phyloP scores from a whole-genome alignment of 2,797 vertebrate species.

The Cichlasoma orientale region DNA sequence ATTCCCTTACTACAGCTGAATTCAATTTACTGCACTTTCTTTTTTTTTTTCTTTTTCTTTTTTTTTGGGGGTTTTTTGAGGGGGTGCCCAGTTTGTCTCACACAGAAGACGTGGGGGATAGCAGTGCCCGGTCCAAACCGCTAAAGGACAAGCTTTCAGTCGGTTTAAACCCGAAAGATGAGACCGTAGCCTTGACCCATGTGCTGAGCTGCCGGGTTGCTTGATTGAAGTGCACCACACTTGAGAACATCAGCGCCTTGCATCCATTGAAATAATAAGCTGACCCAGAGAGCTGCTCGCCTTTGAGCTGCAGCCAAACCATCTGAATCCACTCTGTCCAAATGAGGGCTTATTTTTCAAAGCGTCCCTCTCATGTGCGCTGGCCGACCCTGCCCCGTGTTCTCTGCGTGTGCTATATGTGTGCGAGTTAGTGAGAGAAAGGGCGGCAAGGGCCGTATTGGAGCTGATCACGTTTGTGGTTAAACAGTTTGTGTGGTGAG shows the following conservation, averaged over 20 bases:
- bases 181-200: slow-evolving; percentile 72
- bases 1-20: slow-evolving; percentile 76
- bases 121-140: slow-evolving; percentile 34
- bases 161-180: slow-evolving; percentile 48
- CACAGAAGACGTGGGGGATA: slow-evolving; percentile 9
- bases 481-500: slow-evolving; percentile 71
- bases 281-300: slow-evolving; percentile 80
- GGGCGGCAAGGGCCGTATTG: slow-evolving; percentile 39
- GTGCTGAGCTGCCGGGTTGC: slow-evolving; percentile 60
- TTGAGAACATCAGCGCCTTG: slow-evolving; percentile 81
- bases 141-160: slow-evolving; percentile 32
- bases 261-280: slow-evolving; percentile 82
- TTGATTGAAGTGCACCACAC: slow-evolving; percentile 81
- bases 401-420: slow-evolving; percentile 46
- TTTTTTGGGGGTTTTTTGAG: not conserved
- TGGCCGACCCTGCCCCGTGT: slow-evolving; percentile 70
- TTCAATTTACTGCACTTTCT: slow-evolving; percentile 64
- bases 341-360: slow-evolving; percentile 86
- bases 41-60: slow-evolving; percentile 17
- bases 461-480: slow-evolving; percentile 67
- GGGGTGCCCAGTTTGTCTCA: slow-evolving; percentile 18
- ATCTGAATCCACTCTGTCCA: slow-evolving; percentile 88
- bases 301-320: slow-evolving; percentile 84
- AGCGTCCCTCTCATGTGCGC: slow-evolving; percentile 75
- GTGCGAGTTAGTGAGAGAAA: slow-evolving; percentile 45